Percentiles rank a stretch among this genome's conserved stretches.
Conservation (phyloP, 2,888 invertebrate species). For the Pocota personata region DNA sequence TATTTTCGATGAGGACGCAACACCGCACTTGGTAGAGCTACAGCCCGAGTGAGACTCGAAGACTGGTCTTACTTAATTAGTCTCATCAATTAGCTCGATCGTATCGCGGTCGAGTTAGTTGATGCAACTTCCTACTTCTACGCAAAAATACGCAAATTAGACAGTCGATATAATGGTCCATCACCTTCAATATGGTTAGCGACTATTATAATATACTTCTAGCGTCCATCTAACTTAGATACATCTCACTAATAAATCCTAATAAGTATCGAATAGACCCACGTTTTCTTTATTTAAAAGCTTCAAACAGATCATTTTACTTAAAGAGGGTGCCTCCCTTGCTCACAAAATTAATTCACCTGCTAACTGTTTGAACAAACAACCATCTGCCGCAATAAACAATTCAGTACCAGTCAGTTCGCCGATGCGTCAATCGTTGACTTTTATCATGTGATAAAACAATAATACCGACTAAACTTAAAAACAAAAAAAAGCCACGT, state of each 20-base stretch:
- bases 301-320: background rate
- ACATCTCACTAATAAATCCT: background rate
- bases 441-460: slow-evolving; percentile 49
- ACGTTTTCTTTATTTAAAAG: background rate
- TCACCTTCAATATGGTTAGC: too few relatives aligned
- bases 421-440: slow-evolving; percentile 12
- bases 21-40: too few relatives aligned
- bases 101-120: too few relatives aligned
- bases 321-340: background rate
- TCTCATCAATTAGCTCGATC: too few relatives aligned
- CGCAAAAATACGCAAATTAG: too few relatives aligned
- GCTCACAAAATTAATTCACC: background rate
- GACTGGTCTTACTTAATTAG: too few relatives aligned
- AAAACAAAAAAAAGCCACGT: background rate
- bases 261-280: background rate
- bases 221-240: background rate
- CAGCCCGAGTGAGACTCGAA: too few relatives aligned
- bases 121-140: too few relatives aligned
- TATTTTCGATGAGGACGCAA: too few relatives aligned
- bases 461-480: background rate
- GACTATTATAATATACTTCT: background rate
- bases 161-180: too few relatives aligned
- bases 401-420: slow-evolving; percentile 20
- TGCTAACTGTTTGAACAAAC: slow-evolving; percentile 24
- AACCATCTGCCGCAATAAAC: background rate